Evolutionary conservation across 2,888 invertebrate genomes (phyloP).

Genomic region (Rhingia campestris): DNA sequence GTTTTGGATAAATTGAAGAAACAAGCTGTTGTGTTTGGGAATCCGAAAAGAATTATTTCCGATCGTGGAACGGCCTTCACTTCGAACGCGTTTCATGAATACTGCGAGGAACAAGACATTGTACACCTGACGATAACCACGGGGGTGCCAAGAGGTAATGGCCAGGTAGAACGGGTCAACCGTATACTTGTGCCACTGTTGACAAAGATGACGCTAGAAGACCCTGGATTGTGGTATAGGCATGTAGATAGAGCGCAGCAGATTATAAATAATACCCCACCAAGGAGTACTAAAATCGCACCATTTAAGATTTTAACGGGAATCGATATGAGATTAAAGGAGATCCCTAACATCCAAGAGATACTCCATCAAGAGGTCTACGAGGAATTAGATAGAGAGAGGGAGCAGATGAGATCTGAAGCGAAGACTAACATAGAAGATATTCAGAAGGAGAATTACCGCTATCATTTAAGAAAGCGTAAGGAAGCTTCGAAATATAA

Average conservation of each 20-base stretch:
- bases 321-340: too few species aligned
- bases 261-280: constrained; percentile 76
- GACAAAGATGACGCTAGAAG: constrained; percentile 14
- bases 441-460: constrained; percentile 46
- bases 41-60: constrained; percentile 77
- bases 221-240: constrained; percentile 78
- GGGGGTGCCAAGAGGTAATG: too few species aligned
- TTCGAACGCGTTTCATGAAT: constrained; percentile 77
- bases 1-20: too few species aligned
- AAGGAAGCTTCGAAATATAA: constrained; percentile 17
- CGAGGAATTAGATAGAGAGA: too few species aligned
- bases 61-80: constrained; percentile 81
- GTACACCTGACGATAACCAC: constrained; percentile 77
- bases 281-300: too few species aligned
- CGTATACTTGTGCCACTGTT: neutral
- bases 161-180: constrained; percentile 76
- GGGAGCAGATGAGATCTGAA: too few species aligned
- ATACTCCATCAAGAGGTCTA: too few species aligned
- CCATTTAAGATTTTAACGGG: too few species aligned
- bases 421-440: constrained; percentile 30
- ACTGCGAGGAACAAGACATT: constrained; percentile 76
- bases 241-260: constrained; percentile 75
- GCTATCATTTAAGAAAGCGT: constrained; percentile 8
- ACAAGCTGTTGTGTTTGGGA: constrained; percentile 15
- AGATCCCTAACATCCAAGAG: too few species aligned